phyloP scores from a whole-genome alignment of 2,113 vertebrate genomes.

The Colossoma macropomum region DNA sequence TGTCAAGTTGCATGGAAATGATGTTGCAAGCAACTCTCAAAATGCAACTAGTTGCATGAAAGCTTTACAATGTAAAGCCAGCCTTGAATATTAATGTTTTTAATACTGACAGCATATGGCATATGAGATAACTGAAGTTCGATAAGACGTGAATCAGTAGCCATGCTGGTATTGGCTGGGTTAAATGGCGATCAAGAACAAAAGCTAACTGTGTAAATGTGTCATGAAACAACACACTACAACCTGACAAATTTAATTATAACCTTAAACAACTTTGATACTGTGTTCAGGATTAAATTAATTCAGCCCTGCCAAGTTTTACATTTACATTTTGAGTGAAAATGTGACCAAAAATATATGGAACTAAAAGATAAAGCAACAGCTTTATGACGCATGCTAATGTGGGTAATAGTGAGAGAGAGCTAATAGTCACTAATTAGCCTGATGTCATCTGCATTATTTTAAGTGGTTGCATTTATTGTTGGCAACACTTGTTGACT shows the following conservation, averaged over 20 bases:
- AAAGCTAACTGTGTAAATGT: background rate
- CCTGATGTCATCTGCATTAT: too few relatives aligned
- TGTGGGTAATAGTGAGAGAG: too few relatives aligned
- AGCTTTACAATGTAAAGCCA: too few relatives aligned
- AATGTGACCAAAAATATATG: background rate
- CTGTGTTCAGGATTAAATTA: background rate
- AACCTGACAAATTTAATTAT: background rate
- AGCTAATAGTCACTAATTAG: too few relatives aligned
- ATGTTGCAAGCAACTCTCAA: too few relatives aligned
- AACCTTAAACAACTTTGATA: background rate
- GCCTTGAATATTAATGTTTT: background rate
- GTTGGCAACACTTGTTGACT: too few relatives aligned
- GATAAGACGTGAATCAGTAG: background rate
- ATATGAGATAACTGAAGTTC: background rate
- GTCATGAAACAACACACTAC: background rate
- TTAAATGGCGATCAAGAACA: background rate
- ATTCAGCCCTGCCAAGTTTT: background rate
- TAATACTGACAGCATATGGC: background rate
- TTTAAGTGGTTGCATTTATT: too few relatives aligned
- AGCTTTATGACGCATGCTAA: background rate
- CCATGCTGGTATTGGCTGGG: background rate
- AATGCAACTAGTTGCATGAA: too few relatives aligned
- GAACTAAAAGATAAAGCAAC: background rate
- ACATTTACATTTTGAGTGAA: background rate
- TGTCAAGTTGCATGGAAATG: too few relatives aligned